phyloP scores from a whole-genome alignment of 2,888 invertebrate genomes.

The Rapana venosa region DNA sequence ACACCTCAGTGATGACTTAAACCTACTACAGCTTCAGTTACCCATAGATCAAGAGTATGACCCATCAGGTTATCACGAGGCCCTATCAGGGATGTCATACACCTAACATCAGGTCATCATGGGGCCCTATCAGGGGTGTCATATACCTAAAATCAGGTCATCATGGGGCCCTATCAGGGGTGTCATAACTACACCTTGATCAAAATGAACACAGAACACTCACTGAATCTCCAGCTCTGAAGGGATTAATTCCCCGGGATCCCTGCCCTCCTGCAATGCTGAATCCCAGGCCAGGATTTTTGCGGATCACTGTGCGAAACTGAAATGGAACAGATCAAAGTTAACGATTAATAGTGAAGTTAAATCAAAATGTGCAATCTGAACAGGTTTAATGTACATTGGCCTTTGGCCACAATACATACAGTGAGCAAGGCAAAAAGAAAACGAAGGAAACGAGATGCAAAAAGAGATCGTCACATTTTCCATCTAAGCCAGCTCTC shows the following conservation, averaged over 20 bases:
- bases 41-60: no score
- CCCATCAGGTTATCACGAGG: no score
- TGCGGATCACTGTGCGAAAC: constrained; percentile 80
- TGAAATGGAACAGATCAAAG: constrained; percentile 46
- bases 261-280: constrained; percentile 80
- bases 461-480: no score
- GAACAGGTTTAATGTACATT: not conserved
- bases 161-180: not conserved
- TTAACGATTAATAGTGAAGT: no score
- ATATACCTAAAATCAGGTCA: not conserved
- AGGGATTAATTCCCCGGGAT: constrained; percentile 76
- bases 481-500: no score
- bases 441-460: no score
- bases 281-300: constrained; percentile 82
- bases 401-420: not conserved
- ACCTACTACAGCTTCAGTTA: no score
- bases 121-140: not conserved
- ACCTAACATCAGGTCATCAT: no score
- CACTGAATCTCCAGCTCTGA: constrained; percentile 75
- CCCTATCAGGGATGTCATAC: no score
- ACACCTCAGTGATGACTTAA: no score
- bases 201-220: constrained; percentile 47
- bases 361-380: not conserved
- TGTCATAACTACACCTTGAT: not conserved
- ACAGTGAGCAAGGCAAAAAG: no score